Evolutionary conservation across 2,113 vertebrate genomes (phyloP), one percentile per base, ranked within the genome.

Genomic region (Ciconia boyciana): DNA sequence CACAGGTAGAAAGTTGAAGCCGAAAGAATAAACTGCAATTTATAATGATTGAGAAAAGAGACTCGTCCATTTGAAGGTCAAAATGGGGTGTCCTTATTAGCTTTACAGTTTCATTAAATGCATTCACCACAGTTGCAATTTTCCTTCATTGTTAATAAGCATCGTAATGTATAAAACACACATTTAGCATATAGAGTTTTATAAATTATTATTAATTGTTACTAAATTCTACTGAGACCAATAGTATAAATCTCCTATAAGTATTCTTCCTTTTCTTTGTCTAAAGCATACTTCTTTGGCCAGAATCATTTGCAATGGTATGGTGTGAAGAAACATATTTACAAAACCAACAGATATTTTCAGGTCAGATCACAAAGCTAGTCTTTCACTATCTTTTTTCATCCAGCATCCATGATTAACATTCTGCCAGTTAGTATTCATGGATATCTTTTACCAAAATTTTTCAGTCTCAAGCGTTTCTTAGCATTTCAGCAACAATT

Each of bases 301-400:
- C 65, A 39, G 44, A 49, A 60, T 68, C 9, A 86, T 87, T 84
- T 96, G 32, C 43, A 88, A 91, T 15, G 16, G 36, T 70, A 85
- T 25, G 12, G 57, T 97, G 96, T 9, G 48, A 90, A 93, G 77
- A 97, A 96, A 95, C 29, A 22, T 62, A 12, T 80, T 90, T 89
- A 93, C 26, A 65, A 93, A 95, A 95, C 12, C 16, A 34, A 10
- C 20, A 66, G 48, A 16, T 88, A 81, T 93, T 95, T 97, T 96
- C 88, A 95, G 70, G 43, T 25, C 55, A 83, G 39, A 90, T 90
- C 3, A 2, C 28, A 54, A 86, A 82, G 51, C 11, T 65, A 93
- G 46, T 77, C 8, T 83, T 96, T 95, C 88, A 87, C 71, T 94
- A 69, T 68, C 16, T 94, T 88, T 75, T 71, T 95, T 82, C 39